Evolutionary conservation across 2,888 invertebrate genomes (phyloP).

Genomic region (Himalopsyche anomala): DNA sequence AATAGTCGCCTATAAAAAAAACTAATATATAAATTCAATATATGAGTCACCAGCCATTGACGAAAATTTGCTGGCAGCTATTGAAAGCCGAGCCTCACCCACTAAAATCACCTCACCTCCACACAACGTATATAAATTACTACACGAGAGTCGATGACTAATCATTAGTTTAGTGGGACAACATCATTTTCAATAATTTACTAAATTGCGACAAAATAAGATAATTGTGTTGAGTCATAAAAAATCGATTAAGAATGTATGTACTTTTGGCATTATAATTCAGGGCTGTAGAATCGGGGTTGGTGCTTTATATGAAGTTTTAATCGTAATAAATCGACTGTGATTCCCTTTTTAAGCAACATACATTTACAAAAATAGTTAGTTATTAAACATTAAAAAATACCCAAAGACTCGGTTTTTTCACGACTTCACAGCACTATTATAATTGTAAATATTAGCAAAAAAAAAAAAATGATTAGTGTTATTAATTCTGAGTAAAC

Average conservation of each 20-base stretch:
- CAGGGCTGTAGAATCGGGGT: too few relatives aligned
- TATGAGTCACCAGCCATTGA: neutral
- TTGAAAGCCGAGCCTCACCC: slow-evolving; percentile 10
- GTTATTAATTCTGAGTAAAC: neutral
- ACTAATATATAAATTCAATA: neutral
- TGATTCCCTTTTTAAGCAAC: too few relatives aligned
- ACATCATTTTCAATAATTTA: neutral
- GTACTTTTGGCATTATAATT: neutral
- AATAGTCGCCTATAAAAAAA: neutral
- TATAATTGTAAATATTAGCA: neutral
- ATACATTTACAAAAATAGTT: too few relatives aligned
- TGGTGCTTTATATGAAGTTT: too few relatives aligned
- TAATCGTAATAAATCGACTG: too few relatives aligned
- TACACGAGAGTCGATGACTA: neutral
- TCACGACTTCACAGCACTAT: too few relatives aligned
- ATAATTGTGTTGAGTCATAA: neutral
- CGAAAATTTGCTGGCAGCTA: neutral
- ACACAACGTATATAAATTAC: neutral
- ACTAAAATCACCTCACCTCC: slow-evolving; percentile 21
- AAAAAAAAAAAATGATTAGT: too few relatives aligned
- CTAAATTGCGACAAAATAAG: neutral
- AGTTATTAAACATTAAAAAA: too few relatives aligned
- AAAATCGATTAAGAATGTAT: neutral
- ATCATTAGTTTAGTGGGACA: neutral
- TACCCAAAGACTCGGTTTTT: too few relatives aligned